A percentile compares a stretch with the other conserved stretches of the same genome.
These are phyloP conservation scores for Aleiodes testaceus DNA, from an alignment of 2,888 invertebrate genomes.

Conservation along the genomic window DNA sequence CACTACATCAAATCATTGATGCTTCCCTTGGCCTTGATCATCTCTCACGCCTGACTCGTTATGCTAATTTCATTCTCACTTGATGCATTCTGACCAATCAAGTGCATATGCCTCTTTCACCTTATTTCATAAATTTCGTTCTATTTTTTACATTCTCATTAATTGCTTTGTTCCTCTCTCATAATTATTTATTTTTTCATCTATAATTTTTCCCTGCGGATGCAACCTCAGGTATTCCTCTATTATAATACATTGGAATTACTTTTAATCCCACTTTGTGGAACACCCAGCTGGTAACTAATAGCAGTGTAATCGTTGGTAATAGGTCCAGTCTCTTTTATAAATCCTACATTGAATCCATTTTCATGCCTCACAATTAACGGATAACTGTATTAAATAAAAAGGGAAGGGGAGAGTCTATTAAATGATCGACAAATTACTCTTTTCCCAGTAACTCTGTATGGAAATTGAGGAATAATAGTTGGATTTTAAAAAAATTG, in stretches of 20 bases:
- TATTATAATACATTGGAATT: slow-evolving; percentile 46
- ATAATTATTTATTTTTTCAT: slow-evolving; percentile 13
- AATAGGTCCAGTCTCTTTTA: slow-evolving; percentile 63
- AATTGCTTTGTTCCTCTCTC: slow-evolving; percentile 20
- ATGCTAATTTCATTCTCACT: slow-evolving; percentile 39
- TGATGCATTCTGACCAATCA: slow-evolving; percentile 30
- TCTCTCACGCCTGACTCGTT: slow-evolving; percentile 33
- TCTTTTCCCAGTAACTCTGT: slow-evolving; percentile 26
- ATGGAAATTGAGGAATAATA: not conserved
- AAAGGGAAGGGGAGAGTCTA: slow-evolving; percentile 41
- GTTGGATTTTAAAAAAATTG: too few relatives aligned
- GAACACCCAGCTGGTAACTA: slow-evolving; percentile 69
- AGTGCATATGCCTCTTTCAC: slow-evolving; percentile 26
- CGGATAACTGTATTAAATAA: slow-evolving; percentile 55
- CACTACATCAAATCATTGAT: slow-evolving; percentile 22
- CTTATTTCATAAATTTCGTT: slow-evolving; percentile 12
- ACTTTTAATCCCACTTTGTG: slow-evolving; percentile 51
- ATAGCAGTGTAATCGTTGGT: slow-evolving; percentile 69
- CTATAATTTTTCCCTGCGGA: slow-evolving; percentile 45
- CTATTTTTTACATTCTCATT: slow-evolving; percentile 7
- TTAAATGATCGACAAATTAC: slow-evolving; percentile 33
- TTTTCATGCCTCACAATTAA: slow-evolving; percentile 38
- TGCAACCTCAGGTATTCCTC: slow-evolving; percentile 48
- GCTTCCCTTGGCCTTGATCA: slow-evolving; percentile 34
- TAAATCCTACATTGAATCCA: slow-evolving; percentile 33